Conservation (phyloP, 1,140 invertebrate species). For the Aricia agestis region DNA sequence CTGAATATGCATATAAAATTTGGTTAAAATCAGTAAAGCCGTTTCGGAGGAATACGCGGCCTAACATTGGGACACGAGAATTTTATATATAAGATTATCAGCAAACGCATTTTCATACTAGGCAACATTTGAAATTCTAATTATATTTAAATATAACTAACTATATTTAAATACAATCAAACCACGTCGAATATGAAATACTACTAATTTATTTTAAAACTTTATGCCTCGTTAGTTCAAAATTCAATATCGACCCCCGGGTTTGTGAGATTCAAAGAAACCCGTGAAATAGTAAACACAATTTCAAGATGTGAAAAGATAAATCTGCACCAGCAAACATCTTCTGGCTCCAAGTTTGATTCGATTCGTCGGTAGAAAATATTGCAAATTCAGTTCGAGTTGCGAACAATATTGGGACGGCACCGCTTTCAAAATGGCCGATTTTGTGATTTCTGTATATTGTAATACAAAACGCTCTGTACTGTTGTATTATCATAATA, state of each 20-base stretch:
- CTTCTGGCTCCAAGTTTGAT: conserved; percentile 42
- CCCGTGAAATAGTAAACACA: conserved; percentile 49
- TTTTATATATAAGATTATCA: no score
- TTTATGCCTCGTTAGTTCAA: background rate
- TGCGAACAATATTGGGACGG: conserved; percentile 18
- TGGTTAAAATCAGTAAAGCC: no score
- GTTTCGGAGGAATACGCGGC: no score
- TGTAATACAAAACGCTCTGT: background rate
- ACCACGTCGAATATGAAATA: no score
- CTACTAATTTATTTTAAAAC: background rate
- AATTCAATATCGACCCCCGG: background rate
- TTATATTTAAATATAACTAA: no score
- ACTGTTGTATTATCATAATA: no score
- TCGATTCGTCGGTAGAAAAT: conserved; percentile 46
- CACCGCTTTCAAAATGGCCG: background rate
- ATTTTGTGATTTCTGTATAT: background rate
- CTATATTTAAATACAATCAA: no score
- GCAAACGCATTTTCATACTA: no score
- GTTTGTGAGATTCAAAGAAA: conserved; percentile 28
- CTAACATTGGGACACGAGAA: no score
- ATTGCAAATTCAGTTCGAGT: conserved; percentile 41
- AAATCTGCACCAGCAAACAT: conserved; percentile 43
- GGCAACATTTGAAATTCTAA: no score
- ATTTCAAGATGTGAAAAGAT: conserved; percentile 46
- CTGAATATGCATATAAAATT: no score